Percentiles rank a stretch among this genome's conserved stretches.
Conservation (phyloP, 2,113 vertebrate species). For the crab-eating macaque (Macaca fascicularis) region DNA sequence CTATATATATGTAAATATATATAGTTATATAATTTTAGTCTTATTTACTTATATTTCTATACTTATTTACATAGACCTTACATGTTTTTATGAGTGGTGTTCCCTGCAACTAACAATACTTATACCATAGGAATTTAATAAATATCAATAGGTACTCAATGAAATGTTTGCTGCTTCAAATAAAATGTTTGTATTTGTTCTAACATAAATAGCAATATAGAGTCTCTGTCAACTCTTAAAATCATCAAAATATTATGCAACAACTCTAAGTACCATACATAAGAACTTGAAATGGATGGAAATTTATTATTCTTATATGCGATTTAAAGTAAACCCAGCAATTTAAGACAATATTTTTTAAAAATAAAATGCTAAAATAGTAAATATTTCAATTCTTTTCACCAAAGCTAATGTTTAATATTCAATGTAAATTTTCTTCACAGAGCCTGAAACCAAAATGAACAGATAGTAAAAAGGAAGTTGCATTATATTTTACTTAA, state of each 20-base stretch:
- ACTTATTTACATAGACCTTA: not conserved
- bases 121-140: not conserved
- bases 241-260: not conserved
- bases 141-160: not conserved
- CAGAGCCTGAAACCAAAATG: not conserved
- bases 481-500: not conserved
- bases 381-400: not conserved
- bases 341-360: constrained; percentile 25
- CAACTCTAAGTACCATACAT: not conserved
- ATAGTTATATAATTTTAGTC: not conserved
- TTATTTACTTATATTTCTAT: not conserved
- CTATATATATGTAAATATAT: not conserved
- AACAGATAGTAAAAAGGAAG: not conserved
- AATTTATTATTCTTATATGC: not conserved
- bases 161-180: not conserved
- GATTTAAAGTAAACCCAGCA: not conserved
- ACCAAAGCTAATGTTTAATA: constrained; percentile 11
- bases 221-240: not conserved
- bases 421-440: constrained; percentile 38
- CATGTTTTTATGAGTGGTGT: not conserved
- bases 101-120: too few relatives aligned
- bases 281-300: not conserved
- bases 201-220: not conserved
- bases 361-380: not conserved
- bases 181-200: not conserved